Conservation (phyloP, 2,797 vertebrate species). For the Tragelaphus oryx region DNA sequence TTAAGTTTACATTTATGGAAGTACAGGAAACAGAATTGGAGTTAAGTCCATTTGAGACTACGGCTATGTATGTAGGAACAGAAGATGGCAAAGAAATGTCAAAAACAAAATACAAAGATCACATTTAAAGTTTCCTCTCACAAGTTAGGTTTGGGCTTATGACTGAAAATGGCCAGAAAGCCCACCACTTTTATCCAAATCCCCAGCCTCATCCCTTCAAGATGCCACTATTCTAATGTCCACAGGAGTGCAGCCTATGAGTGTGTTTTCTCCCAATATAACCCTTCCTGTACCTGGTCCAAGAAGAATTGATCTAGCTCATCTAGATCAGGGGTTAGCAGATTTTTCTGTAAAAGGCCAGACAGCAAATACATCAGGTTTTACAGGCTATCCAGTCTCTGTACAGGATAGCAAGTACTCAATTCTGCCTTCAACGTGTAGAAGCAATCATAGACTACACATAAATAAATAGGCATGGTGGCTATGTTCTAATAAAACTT, state of each 20-base stretch:
- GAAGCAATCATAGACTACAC: not conserved
- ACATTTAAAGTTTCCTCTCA: not conserved
- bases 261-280: not conserved
- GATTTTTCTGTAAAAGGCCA: not conserved
- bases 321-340: not conserved
- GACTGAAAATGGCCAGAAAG: not conserved
- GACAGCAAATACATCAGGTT: not conserved
- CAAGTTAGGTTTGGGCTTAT: not conserved
- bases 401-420: not conserved
- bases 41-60: not conserved
- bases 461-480: not conserved
- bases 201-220: not conserved
- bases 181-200: not conserved
- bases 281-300: not conserved
- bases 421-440: not conserved
- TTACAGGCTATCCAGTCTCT: not conserved
- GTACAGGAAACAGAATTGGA: not conserved
- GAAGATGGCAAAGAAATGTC: slow-evolving; percentile 10
- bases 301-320: not conserved
- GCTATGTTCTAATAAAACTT: slow-evolving; percentile 40
- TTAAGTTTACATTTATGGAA: not conserved
- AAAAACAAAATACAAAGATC: not conserved
- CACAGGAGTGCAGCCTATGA: not conserved
- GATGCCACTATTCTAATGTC: not conserved
- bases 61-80: not conserved